Conservation (phyloP, 2,113 vertebrate species). For the Fulmarus glacialis region DNA sequence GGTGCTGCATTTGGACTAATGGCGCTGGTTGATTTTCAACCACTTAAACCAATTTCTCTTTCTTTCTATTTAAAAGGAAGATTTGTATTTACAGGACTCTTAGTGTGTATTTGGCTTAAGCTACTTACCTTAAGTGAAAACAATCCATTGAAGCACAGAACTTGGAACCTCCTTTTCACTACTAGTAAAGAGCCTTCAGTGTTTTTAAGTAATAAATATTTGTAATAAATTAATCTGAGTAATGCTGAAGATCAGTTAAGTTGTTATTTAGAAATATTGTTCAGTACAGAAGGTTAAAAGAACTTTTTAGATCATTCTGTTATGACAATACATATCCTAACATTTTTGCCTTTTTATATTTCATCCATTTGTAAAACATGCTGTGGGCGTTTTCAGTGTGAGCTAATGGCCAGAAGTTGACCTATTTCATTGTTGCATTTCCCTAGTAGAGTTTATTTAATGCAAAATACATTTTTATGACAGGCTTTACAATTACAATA, state of each 20-base stretch:
- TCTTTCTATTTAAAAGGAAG: not conserved
- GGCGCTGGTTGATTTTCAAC: not conserved
- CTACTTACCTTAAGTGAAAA: not conserved
- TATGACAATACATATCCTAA: not conserved
- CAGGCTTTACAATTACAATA: constrained; percentile 41
- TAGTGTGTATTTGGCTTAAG: not conserved
- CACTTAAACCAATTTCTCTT: not conserved
- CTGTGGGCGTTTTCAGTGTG: not conserved
- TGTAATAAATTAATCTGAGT: not conserved
- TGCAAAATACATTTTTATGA: constrained; percentile 42
- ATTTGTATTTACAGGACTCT: not conserved
- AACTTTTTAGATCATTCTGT: not conserved
- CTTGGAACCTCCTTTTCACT: not conserved
- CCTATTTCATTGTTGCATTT: constrained; percentile 40
- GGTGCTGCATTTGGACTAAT: not conserved
- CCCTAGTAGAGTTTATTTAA: constrained; percentile 37
- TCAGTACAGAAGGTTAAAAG: not conserved
- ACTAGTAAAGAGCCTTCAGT: not conserved
- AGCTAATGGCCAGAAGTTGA: not conserved
- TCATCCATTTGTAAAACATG: not conserved
- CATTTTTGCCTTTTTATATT: constrained; percentile 2
- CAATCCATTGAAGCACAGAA: not conserved
- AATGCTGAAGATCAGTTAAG: not conserved
- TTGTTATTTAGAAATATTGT: not conserved
- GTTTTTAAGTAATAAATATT: not conserved